These are phyloP conservation scores for Poeciliopsis prolifica DNA, from an alignment of 2,113 vertebrate species.

Conservation along the genomic window DNA sequence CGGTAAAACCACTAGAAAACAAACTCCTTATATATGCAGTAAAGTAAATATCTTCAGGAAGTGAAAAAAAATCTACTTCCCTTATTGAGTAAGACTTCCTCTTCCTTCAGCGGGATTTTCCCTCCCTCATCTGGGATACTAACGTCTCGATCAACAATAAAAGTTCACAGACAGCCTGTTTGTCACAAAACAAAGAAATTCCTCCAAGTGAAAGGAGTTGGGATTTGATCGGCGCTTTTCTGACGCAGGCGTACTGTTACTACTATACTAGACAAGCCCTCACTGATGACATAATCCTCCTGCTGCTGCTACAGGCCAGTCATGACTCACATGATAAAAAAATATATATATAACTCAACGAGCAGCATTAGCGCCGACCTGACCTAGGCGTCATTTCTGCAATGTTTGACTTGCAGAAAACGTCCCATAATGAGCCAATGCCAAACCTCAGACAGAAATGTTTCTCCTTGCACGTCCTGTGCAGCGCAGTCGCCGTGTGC, in stretches of 20 bases:
- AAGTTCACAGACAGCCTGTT: neutral
- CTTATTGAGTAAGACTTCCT: neutral
- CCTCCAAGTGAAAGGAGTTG: neutral
- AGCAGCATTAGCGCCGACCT: slow-evolving; percentile 23
- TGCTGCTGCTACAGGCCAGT: slow-evolving; percentile 44
- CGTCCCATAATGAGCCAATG: neutral
- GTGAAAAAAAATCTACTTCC: slow-evolving; percentile 2
- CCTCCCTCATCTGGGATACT: neutral
- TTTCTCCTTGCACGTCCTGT: neutral
- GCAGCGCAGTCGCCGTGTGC: neutral
- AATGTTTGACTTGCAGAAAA: slow-evolving; percentile 11
- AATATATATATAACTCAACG: neutral
- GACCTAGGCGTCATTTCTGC: neutral
- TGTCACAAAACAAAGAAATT: neutral
- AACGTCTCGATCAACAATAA: neutral
- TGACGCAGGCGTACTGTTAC: neutral
- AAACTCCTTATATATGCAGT: neutral
- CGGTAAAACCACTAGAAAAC: neutral
- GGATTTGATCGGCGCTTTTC: neutral
- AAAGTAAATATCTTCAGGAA: neutral
- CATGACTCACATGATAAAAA: slow-evolving; percentile 31
- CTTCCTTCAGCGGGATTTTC: neutral
- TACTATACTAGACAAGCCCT: slow-evolving; percentile 10
- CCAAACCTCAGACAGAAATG: neutral
- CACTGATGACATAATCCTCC: slow-evolving; percentile 52